Base-by-base conservation (phyloP, 2,888 invertebrate species). In the Heliconius sara region DNA sequence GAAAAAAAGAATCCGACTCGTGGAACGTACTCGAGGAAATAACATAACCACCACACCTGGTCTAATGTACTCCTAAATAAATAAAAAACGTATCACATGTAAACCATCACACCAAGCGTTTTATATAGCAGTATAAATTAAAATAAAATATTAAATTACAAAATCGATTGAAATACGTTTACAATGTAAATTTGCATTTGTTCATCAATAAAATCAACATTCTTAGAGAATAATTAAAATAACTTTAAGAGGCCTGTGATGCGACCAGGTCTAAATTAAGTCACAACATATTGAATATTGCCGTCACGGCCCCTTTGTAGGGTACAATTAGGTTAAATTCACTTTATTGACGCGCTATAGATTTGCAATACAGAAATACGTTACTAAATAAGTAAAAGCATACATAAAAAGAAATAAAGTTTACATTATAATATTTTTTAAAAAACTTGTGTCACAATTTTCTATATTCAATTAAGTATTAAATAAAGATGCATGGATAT, bases 271-370 rank as follows among this genome's bases (percentile, higher is more conserved):
- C 39, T 25, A 60, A 73, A 39, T 60, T 60, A 73, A 25, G 39
- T 73, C 60, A 34, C 34, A 25, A 34, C 34, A 1, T 67, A 66
- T 39, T 34, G 57, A 70, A 76, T 72, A 75, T 77, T 77, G 60
- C 65, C 80, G 52, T 22, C 67, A 52, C 19, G 57, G 16, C 25
- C 19, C 66, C 76, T 76, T 76, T 76, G 76, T 67, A 57, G 52
- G 67, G 57, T 34, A 76, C 19, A 67, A 67, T 67, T 76, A 76
- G 67, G 19, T 67, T 76, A 76, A 76, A 52, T 34, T 76, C 30
- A 67, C 52, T n/a, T 67, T 34, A 34, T 67, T n/a, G 76, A 52
- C 13, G 57, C n/a, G 52, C 76, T 67, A 67, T 25, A 47, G 34
- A 57, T 27, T 76, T 66, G 34, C 34, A n/a, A 25, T 25, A 27